Evolutionary conservation across 2,797 vertebrate species (phyloP), one percentile per base, ranked within the genome.

Genomic region (Enteromius afrohamiltoni): DNA sequence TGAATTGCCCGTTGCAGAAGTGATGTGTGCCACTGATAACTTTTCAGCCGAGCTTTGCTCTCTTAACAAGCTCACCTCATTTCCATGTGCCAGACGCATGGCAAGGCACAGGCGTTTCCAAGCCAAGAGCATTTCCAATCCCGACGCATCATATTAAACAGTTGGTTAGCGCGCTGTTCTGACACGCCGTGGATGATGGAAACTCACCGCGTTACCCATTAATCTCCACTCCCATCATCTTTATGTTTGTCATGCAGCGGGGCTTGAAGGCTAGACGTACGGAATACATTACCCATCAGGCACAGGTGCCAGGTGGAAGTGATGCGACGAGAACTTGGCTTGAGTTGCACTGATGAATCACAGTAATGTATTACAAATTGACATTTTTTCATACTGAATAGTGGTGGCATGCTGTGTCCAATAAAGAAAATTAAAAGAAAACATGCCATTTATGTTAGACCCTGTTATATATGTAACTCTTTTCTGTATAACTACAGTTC

Each of bases 11-110:
- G 77, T 88, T 87, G 89, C 88, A 34, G 70, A 76, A 84, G 82
- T 67, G 81, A 89, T 68, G 77, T 76, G 67, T 62, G 68, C 55
- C 51, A n/a, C 73, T 78, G 87, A 91, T 90, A 89, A 90, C 85
- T 88, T 87, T 83, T 79, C 85, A 51, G 75, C 75, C 84, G 82
- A 88, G 83, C 85, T 68, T 23, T 8, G 6, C 34, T 31, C 62
- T 89, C 85, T 89, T 87, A 90, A 91, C 87, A 86, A 88, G 86
- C 89, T 89, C 83, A 62, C 71, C 88, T 90, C 86, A 85, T 89
- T 84, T 91, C 84, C 74, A 47, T 60, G 86, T 83, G 73, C 68
- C 85, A 86, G 84, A 83, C 84, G 87, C 88, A 69, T 71, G 23
- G 42, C 19, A 71, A 69, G 34, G 31, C 31, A 16, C 60, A 80